Evolutionary conservation across 2,113 vertebrate species (phyloP).

Genomic region (Tyto alba): DNA sequence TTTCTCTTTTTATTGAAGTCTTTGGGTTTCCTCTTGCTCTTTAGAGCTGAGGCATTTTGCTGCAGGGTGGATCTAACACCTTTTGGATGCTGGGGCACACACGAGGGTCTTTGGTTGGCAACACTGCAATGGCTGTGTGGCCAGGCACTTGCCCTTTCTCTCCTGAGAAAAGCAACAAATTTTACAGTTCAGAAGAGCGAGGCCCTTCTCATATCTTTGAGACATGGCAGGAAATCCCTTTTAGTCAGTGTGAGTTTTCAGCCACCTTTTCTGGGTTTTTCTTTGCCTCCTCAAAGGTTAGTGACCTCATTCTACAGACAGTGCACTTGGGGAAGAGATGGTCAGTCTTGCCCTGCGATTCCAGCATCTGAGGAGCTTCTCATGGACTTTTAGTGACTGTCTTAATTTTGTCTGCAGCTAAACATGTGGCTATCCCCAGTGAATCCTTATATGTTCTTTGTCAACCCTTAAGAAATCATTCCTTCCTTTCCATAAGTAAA

Average conservation of each 20-base stretch:
- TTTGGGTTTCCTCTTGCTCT: neutral
- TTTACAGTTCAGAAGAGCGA: neutral
- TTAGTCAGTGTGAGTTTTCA: neutral
- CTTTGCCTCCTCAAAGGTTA: neutral
- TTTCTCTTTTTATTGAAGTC: neutral
- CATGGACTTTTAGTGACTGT: neutral
- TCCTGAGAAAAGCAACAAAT: neutral
- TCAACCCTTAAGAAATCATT: neutral
- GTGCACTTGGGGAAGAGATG: neutral
- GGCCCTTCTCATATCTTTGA: neutral
- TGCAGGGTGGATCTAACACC: neutral
- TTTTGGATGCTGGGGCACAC: accelerated
- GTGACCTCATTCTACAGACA: neutral
- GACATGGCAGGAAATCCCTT: neutral
- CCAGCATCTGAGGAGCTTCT: neutral
- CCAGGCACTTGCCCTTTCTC: neutral
- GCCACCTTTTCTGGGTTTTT: neutral
- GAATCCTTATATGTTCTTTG: neutral
- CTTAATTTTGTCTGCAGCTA: neutral
- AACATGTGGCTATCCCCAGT: neutral
- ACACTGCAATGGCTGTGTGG: neutral
- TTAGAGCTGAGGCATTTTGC: neutral
- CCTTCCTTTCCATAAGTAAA: neutral
- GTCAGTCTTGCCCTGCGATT: neutral
- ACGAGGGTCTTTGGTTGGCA: neutral